These are phyloP conservation scores for Ctenochaetus hawaiiensis DNA, from an alignment of 2,797 vertebrate species.

Conservation along the genomic window DNA sequence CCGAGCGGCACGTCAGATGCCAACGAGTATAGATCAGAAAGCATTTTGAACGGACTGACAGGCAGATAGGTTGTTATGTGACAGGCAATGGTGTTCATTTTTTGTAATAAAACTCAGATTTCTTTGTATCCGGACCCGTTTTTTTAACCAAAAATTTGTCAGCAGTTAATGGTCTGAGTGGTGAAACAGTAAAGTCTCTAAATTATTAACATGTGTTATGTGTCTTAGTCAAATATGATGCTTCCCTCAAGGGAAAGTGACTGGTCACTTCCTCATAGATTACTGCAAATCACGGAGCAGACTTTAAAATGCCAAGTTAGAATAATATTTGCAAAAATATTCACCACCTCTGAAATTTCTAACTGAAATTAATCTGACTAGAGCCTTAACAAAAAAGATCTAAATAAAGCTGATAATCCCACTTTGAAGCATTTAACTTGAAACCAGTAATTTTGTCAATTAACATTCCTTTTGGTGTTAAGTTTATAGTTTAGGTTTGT, in stretches of 20 bases:
- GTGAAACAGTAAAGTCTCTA: neutral
- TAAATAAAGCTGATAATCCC: neutral
- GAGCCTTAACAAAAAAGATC: neutral
- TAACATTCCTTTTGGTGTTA: neutral
- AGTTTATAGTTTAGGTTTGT: neutral
- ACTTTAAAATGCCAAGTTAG: too few relatives aligned
- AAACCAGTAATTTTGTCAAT: neutral
- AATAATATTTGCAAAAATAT: too few relatives aligned
- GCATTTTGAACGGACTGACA: slow-evolving; percentile 5
- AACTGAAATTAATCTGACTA: neutral
- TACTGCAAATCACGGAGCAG: neutral
- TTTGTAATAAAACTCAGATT: neutral
- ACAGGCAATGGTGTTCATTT: neutral
- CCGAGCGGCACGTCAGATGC: slow-evolving; percentile 49
- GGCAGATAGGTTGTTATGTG: slow-evolving; percentile 21
- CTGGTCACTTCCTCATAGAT: neutral
- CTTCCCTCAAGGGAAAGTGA: neutral
- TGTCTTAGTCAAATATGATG: neutral
- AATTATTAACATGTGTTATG: neutral
- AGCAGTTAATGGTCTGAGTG: neutral
- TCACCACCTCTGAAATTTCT: neutral
- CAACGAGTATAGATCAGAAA: slow-evolving; percentile 27
- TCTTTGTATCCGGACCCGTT: neutral
- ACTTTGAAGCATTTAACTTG: neutral
- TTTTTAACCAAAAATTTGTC: neutral